These are phyloP conservation scores for Drosophila erecta DNA, from an alignment of 1,140 invertebrate species.

Conservation along the genomic window DNA sequence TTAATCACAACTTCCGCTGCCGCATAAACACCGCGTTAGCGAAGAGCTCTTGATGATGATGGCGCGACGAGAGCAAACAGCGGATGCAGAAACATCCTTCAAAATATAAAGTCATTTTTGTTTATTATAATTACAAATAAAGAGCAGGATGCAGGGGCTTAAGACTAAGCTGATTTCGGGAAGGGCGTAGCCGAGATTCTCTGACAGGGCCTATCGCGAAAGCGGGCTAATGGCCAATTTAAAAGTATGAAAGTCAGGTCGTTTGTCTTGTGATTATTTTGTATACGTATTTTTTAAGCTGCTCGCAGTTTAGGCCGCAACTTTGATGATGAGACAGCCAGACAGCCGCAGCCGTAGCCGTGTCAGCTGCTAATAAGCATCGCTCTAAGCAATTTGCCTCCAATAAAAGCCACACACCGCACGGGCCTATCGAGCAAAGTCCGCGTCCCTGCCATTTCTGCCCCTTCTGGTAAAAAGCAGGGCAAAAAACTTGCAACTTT, in stretches of 20 bases:
- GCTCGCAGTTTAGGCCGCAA: constrained; percentile 28
- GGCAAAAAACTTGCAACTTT: constrained; percentile 77
- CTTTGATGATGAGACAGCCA: constrained; percentile 61
- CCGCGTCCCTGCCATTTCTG: background rate
- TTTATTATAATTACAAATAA: constrained; percentile 64
- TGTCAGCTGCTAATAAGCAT: constrained; percentile 83
- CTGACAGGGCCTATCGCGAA: constrained; percentile 3
- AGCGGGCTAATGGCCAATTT: constrained; percentile 73
- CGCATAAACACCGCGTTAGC: constrained; percentile 15
- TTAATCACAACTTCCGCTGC: background rate
- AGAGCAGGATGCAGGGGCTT: constrained; percentile 48
- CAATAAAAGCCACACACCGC: constrained; percentile 77
- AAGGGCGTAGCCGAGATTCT: constrained; percentile 17
- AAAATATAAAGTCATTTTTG: constrained; percentile 58
- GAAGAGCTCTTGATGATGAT: constrained; percentile 35
- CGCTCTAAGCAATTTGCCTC: constrained; percentile 65
- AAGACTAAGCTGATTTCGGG: constrained; percentile 19
- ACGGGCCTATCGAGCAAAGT: constrained; percentile 2
- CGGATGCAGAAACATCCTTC: constrained; percentile 53
- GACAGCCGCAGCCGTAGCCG: constrained; percentile 48
- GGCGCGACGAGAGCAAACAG: constrained; percentile 30
- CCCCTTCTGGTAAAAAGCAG: constrained; percentile 25
- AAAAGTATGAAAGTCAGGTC: constrained; percentile 70
- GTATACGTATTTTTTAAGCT: constrained; percentile 24
- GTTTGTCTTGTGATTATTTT: constrained; percentile 57